A percentile compares a stretch with the other conserved stretches of the same genome.
phyloP scores from a whole-genome alignment of 2,888 invertebrate genomes.

The Heteropelma amictum region DNA sequence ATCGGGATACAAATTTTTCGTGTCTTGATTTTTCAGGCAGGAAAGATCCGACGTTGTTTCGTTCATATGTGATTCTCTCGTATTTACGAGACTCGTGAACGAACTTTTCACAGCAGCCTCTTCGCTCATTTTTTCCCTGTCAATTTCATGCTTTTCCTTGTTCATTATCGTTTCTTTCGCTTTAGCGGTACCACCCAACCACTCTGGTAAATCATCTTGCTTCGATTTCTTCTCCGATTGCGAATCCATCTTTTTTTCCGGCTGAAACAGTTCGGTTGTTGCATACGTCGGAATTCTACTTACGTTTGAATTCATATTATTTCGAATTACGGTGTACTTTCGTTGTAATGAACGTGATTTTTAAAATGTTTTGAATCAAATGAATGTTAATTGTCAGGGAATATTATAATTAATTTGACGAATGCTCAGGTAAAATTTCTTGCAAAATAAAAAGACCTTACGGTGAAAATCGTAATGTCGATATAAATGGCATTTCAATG shows the following conservation, averaged over 20 bases:
- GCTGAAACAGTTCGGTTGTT: slow-evolving; percentile 8
- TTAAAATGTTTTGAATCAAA: background rate
- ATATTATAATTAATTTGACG: too few species aligned
- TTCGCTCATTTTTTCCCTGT: background rate
- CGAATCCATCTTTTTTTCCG: slow-evolving; percentile 3
- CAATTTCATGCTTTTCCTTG: slow-evolving; percentile 27
- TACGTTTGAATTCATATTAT: background rate
- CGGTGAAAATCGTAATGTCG: too few species aligned
- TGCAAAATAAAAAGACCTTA: background rate
- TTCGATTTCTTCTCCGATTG: slow-evolving; percentile 12
- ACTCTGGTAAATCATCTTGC: slow-evolving; percentile 70
- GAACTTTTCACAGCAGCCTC: background rate
- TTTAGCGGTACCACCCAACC: slow-evolving; percentile 68
- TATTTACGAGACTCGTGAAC: background rate
- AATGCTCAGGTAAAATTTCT: too few species aligned
- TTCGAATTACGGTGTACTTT: too few species aligned
- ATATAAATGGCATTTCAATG: background rate
- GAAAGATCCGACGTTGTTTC: slow-evolving; percentile 18
- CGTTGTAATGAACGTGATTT: too few species aligned
- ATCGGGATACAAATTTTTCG: slow-evolving; percentile 50
- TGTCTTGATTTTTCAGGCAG: slow-evolving; percentile 26
- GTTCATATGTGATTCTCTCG: background rate
- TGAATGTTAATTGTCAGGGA: too few species aligned
- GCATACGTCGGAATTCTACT: too few species aligned
- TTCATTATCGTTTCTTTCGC: slow-evolving; percentile 54